Evolutionary conservation across 2,797 vertebrate species (phyloP).

Genomic region (Ataeniobius toweri): DNA sequence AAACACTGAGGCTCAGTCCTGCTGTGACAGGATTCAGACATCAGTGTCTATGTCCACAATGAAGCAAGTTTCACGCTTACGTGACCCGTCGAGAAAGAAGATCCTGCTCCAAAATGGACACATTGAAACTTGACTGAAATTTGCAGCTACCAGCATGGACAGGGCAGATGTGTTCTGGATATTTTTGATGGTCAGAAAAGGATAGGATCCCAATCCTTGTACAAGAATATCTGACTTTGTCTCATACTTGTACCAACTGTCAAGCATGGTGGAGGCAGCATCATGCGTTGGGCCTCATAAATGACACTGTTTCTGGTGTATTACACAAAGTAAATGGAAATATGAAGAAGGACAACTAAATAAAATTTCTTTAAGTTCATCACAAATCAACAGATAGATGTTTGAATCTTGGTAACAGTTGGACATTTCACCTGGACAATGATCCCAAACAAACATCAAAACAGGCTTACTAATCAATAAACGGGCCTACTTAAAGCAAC

Average conservation of each 20-base stretch:
- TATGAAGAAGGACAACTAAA: neutral
- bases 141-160: neutral
- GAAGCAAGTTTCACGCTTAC: neutral
- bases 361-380: neutral
- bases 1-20: too few relatives aligned
- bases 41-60: too few relatives aligned
- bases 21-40: too few relatives aligned
- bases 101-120: too few relatives aligned
- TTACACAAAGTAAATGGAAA: neutral
- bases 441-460: neutral
- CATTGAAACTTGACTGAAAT: neutral
- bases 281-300: neutral
- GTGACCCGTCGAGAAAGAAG: neutral
- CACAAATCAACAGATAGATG: neutral
- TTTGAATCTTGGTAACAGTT: neutral
- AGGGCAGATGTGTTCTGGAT: neutral
- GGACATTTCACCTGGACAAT: neutral
- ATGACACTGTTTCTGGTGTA: neutral
- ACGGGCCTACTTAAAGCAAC: neutral
- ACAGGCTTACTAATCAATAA: too few relatives aligned
- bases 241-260: neutral
- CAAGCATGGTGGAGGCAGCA: too few relatives aligned
- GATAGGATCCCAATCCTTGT: neutral
- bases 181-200: neutral
- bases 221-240: neutral